Evolutionary conservation across 2,113 vertebrate species (phyloP), one percentile per base, ranked within the genome.

Genomic region (Anoplopoma fimbria): DNA sequence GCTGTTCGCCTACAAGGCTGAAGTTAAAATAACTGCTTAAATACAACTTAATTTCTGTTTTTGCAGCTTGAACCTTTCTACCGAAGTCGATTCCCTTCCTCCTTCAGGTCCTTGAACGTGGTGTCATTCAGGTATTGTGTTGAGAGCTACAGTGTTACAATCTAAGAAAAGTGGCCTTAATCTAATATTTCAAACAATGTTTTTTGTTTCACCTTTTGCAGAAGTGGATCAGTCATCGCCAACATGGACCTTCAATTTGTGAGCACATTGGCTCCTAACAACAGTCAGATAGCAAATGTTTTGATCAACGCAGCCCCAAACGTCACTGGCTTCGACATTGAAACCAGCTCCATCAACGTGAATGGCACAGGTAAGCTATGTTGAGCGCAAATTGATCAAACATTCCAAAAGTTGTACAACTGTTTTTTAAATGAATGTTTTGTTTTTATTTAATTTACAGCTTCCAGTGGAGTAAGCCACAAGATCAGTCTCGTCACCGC

Each of bases 401-500:
- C 4, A 13, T 45, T 9, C 17, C 23, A 21, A 68, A 31, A 13
- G 2, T 23, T 33, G 19, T 1, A n/a, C 12, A 51, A 69, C 9
- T 13, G 29, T 17, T 55, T 53, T 9, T 49, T n/a, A 2, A 51
- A 51, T 21, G n/a, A 33, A 25, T 53, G 23, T 15, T 25, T 70
- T 25, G 3, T 55, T n/a, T n/a, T n/a, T n/a, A n/a, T n/a, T n/a
- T n/a, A n/a, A n/a, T n/a, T n/a, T n/a, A n/a, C n/a, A n/a, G n/a
- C n/a, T n/a, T n/a, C n/a, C n/a, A n/a, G 51, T 68, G 81, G 61
- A 61, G 31, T 67, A 2, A 73, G 10, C 4, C 60, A 73, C 25
- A 78, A 61, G 31, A 61, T 78, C 69, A 68, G 69, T 53, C 42
- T 78, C 3, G 0, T 67, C 53, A 68, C 75, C 1, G 69, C 81